Evolutionary conservation across 2,797 vertebrate species (phyloP), one percentile per base, ranked within the genome.

Genomic region (Ispidina picta): DNA sequence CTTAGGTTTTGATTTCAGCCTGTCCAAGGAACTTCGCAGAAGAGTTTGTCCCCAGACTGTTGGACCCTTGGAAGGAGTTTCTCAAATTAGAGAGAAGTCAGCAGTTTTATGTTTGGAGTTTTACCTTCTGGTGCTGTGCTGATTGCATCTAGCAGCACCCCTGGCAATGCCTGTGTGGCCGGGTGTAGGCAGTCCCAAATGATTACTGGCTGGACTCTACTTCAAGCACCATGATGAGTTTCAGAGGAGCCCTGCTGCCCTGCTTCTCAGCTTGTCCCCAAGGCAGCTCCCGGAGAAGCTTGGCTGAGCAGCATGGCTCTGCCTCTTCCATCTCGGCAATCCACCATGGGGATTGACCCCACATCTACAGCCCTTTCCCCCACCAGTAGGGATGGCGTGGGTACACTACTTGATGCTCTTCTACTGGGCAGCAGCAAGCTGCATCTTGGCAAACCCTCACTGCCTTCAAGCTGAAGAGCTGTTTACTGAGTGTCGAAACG

Each of bases 351-450:
- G 23, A 5, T 5, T 39, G 70, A 54, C 16, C 33, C 37, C 1
- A 0, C 39, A 89, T 28, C 39, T 10, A 5, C 70, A 25, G 60
- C 65, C 37, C 21, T n/a, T 85, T 74, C 19, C 0, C 1, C 3
- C 1, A 0, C 28, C 10, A 18, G 13, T 59, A n/a, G 22, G 15
- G 39, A 12, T 23, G 65, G 70, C 35, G 26, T 0, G 5, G 56
- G 8, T 14, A 4, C 0, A 0, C 22, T 43, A 23, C 35, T 8
- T 0, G 0, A 1, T 48, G 54, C 33, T n/a, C 37, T 64, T 21
- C 3, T 33, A 10, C n/a, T 9, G 6, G n/a, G 33, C 28, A 75
- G 46, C 70, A 70, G 33, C 31, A 46, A n/a, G 0, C 29, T 17
- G 62, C 28, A 29, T 29, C 46, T 58, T 39, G 70, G 48, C 1